Evolutionary conservation across 2,888 invertebrate genomes (phyloP).

Genomic region (Tetragonisca angustula): DNA sequence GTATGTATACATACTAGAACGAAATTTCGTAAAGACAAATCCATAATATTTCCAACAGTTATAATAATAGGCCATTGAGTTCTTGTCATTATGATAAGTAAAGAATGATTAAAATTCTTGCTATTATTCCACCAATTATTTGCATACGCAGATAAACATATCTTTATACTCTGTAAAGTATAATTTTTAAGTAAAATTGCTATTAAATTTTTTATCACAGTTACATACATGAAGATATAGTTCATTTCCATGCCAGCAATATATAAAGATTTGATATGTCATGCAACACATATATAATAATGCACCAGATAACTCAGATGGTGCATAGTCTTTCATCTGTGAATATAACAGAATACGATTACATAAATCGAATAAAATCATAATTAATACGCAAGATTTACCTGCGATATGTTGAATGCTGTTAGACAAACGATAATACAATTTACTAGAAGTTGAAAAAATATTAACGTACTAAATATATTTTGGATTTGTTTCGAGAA

Average conservation of each 20-base stretch:
- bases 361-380: background rate
- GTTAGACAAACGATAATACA: slow-evolving; percentile 74
- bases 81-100: slow-evolving; percentile 72
- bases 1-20: slow-evolving; percentile 66
- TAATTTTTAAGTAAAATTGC: background rate
- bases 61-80: slow-evolving; percentile 68
- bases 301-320: slow-evolving; percentile 73
- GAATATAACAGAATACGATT: slow-evolving; percentile 9
- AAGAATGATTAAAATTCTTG: slow-evolving; percentile 67
- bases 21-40: slow-evolving; percentile 74
- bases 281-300: slow-evolving; percentile 72
- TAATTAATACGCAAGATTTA: slow-evolving; percentile 37
- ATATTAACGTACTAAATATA: slow-evolving; percentile 71
- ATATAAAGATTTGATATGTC: slow-evolving; percentile 77
- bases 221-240: slow-evolving; percentile 73
- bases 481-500: slow-evolving; percentile 72
- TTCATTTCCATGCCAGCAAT: slow-evolving; percentile 78
- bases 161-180: slow-evolving; percentile 70
- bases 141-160: slow-evolving; percentile 69
- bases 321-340: slow-evolving; percentile 70
- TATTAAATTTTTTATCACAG: background rate
- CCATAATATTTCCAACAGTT: slow-evolving; percentile 72
- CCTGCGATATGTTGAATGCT: slow-evolving; percentile 75
- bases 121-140: slow-evolving; percentile 75
- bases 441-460: slow-evolving; percentile 73